phyloP scores from a whole-genome alignment of 23 tunicate genomes.

The Phallusia fumigata region DNA sequence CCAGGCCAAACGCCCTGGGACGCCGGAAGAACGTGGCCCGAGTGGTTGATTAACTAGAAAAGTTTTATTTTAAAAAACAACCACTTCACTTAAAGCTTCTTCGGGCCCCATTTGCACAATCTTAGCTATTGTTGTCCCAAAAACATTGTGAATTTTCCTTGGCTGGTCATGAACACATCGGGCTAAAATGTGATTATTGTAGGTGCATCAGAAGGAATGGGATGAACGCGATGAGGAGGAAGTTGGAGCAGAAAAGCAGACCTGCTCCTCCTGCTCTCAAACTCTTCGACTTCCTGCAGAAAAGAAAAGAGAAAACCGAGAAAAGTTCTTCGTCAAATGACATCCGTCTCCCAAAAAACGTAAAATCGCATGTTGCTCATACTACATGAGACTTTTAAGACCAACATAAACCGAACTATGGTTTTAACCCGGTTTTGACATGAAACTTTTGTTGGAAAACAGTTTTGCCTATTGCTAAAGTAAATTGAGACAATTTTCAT shows the following conservation, averaged over 20 bases:
- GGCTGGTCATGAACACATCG: too few relatives aligned
- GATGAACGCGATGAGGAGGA: slow-evolving; percentile 26
- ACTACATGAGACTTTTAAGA: too few relatives aligned
- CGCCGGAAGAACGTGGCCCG: too few relatives aligned
- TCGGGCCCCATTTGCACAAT: too few relatives aligned
- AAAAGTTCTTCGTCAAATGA: slow-evolving; percentile 14
- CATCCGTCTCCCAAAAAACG: slow-evolving; percentile 58
- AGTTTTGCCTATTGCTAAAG: too few relatives aligned
- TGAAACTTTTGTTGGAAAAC: not conserved
- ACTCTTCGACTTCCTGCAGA: slow-evolving; percentile 58
- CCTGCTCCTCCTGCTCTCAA: slow-evolving; percentile 56
- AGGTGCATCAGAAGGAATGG: slow-evolving; percentile 56
- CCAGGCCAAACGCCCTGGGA: too few relatives aligned
- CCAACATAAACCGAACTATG: not conserved
- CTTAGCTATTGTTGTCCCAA: too few relatives aligned
- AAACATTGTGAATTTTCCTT: too few relatives aligned
- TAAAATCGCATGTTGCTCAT: slow-evolving; percentile 6
- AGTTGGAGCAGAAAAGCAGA: slow-evolving; percentile 4
- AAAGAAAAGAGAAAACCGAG: slow-evolving; percentile 26
- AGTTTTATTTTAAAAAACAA: too few relatives aligned
- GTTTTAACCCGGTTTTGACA: not conserved
- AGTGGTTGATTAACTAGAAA: too few relatives aligned
- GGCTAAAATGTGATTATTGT: not conserved
- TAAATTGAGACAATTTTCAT: too few relatives aligned
- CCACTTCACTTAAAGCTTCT: too few relatives aligned